Evolutionary conservation across 2,113 vertebrate species (phyloP), one percentile per base, ranked within the genome.

Genomic region (Takifugu flavidus): DNA sequence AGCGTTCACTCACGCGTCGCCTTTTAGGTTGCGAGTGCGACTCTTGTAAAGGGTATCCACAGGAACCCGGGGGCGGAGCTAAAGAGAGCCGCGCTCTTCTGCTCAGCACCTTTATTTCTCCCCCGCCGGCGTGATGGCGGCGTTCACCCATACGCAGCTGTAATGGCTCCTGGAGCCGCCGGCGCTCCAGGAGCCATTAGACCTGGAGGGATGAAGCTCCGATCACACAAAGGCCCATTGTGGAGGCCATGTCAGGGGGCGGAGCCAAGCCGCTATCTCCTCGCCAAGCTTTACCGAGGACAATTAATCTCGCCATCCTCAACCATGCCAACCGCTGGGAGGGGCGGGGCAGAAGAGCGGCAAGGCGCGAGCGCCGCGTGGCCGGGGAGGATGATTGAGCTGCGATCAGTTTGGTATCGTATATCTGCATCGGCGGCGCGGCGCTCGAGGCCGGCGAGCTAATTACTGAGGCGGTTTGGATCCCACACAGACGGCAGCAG

Each of bases 381-480:
- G 34, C 34, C 8, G 34, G 11, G 34, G 34, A 39, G 62, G 56
- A 61, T 77, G 78, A 75, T 67, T 72, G 79, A 77, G 70, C 65
- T 10, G 70, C 53, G 63, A 83, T 77, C 72, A 79, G 86, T 87
- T 75, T 20, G 62, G 72, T 72, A 79, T 87, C 83, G 71, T 86
- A 80, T 87, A 83, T 86, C 81, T 77, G 74, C 67, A 58, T 4
- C 45, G 25, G 25, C 59, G 74, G 69, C 65, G 73, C 39, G 72
- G 72, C 67, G 61, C 82, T 81, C 76, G 78, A 81, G 78, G 75
- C 77, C 81, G 82, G 79, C n/a, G 27, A 84, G 88, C 87, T 91
- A 86, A 89, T 91, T 89, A 89, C 78, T 52, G 79, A 72, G 62
- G 76, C 75, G 72, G 84, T 86, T 86, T 83, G 82, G 84, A 83